A percentile compares a stretch with the other conserved stretches of the same genome.
Conservation (phyloP, 1,140 invertebrate species). For the Drosophila dunni region DNA sequence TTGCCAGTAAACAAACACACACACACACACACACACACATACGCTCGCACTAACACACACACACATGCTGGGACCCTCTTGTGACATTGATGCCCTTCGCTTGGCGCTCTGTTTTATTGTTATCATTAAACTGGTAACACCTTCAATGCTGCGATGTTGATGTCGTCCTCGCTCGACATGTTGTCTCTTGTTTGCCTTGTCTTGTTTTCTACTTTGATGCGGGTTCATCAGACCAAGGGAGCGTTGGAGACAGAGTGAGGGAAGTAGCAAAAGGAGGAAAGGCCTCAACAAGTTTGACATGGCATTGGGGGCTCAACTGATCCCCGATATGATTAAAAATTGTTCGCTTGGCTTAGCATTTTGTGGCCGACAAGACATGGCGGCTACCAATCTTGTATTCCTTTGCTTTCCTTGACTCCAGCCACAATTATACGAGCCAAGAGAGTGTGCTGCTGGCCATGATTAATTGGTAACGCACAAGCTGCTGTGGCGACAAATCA, state of each 20-base stretch:
- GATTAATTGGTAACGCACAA: conserved; percentile 72
- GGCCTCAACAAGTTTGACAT: conserved; percentile 77
- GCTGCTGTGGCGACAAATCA: conserved; percentile 60
- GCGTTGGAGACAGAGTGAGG: neutral
- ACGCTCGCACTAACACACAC: conserved; percentile 14
- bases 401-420: neutral
- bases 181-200: conserved; percentile 51
- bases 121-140: conserved; percentile 78
- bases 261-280: neutral
- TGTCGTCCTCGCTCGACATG: conserved; percentile 42
- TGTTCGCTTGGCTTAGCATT: conserved; percentile 67
- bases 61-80: conserved; percentile 36
- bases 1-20: conserved; percentile 27
- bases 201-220: conserved; percentile 44
- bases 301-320: conserved; percentile 38
- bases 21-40: conserved; percentile 22
- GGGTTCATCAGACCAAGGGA: conserved; percentile 32
- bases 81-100: conserved; percentile 74
- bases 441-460: conserved; percentile 39
- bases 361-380: conserved; percentile 52
- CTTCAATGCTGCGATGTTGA: conserved; percentile 38
- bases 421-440: conserved; percentile 24
- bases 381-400: conserved; percentile 21
- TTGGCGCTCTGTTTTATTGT: conserved; percentile 78
- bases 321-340: conserved; percentile 80